phyloP scores from a whole-genome alignment of 2,888 invertebrate genomes.

The Parochlus steinenii region DNA sequence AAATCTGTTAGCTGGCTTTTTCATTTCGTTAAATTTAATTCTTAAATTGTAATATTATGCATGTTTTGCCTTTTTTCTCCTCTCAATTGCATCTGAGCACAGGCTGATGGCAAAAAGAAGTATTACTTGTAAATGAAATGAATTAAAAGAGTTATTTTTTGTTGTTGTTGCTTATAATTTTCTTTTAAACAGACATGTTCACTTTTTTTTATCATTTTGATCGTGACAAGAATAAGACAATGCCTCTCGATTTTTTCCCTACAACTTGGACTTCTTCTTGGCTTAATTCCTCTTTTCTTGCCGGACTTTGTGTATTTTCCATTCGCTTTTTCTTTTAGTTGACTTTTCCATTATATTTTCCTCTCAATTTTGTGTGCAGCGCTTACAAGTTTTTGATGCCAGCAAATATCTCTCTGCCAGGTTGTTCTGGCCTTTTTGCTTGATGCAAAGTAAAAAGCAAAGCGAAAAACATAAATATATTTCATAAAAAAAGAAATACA shows the following conservation, averaged over 20 bases:
- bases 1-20: too few species aligned
- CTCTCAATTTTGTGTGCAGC: not conserved
- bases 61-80: too few species aligned
- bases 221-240: conserved; percentile 13
- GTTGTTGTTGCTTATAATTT: conserved; percentile 8
- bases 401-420: too few species aligned
- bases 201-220: conserved; percentile 13
- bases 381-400: too few species aligned
- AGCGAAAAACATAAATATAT: not conserved
- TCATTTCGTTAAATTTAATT: too few species aligned
- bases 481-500: not conserved
- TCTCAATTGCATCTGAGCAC: too few species aligned
- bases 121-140: conserved; percentile 11
- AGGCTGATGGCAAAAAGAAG: not conserved
- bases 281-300: not conserved
- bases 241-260: not conserved
- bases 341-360: not conserved
- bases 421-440: not conserved
- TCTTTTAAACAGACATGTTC: conserved; percentile 12
- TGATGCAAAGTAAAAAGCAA: not conserved
- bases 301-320: not conserved
- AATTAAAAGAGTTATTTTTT: conserved; percentile 10
- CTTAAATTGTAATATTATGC: too few species aligned
- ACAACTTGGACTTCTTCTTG: not conserved
- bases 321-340: not conserved